Evolutionary conservation across 2,888 invertebrate species (phyloP).

Genomic region (Nycteola revayana): DNA sequence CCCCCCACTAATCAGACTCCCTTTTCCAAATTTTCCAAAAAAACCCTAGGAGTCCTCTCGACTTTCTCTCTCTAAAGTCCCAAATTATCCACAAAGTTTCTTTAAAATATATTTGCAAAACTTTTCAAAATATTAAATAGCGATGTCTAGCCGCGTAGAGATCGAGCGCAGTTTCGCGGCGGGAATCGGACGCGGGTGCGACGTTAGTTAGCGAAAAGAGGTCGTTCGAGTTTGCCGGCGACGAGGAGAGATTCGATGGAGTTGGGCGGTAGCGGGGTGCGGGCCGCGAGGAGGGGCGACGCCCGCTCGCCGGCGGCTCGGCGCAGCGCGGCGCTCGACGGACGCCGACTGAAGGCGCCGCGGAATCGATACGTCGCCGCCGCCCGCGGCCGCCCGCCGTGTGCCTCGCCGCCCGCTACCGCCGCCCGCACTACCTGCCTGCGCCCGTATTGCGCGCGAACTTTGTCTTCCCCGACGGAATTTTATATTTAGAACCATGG

Average conservation of each 20-base stretch:
- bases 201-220: conserved; percentile 79
- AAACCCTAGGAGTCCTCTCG: no score
- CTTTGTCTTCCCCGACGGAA: conserved; percentile 79
- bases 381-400: conserved; percentile 61
- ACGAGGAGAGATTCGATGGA: conserved; percentile 59
- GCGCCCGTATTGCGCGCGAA: conserved; percentile 80
- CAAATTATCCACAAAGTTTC: conserved; percentile 19
- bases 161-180: conserved; percentile 74
- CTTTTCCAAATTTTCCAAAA: no score
- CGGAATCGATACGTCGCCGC: conserved; percentile 76
- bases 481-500: conserved; percentile 82
- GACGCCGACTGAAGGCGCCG: conserved; percentile 78
- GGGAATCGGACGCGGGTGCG: conserved; percentile 70
- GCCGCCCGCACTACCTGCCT: conserved; percentile 59
- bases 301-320: conserved; percentile 74
- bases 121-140: conserved; percentile 29
- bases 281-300: conserved; percentile 59
- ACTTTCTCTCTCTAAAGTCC: conserved; percentile 1
- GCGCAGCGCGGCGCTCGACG: conserved; percentile 80
- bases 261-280: conserved; percentile 44
- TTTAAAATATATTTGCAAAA: conserved; percentile 22
- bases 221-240: conserved; percentile 80
- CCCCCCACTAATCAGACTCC: conserved; percentile 3
- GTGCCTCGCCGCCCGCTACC: conserved; percentile 56
- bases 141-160: conserved; percentile 39